Percentiles rank a stretch among this genome's conserved stretches.
phyloP scores from a whole-genome alignment of 2,888 invertebrate genomes.

The Drosophila leonis region DNA sequence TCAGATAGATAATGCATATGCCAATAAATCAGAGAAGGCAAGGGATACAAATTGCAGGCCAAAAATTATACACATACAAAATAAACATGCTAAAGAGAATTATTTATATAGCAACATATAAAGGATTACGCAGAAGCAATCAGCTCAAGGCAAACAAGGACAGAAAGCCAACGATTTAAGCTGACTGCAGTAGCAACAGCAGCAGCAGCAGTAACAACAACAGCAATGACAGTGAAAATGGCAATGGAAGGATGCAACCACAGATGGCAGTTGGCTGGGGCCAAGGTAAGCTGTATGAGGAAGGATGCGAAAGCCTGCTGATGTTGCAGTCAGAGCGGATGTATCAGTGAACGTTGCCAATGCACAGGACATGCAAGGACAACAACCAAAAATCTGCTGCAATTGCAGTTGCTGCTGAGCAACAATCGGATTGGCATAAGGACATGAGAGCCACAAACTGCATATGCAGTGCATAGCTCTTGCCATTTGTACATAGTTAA shows the following conservation, averaged over 20 bases:
- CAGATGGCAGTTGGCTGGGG: constrained; percentile 22
- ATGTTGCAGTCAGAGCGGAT: constrained; percentile 41
- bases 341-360: constrained; percentile 26
- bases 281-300: constrained; percentile 51
- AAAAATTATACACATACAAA: not conserved
- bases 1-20: constrained; percentile 9
- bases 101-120: constrained; percentile 10
- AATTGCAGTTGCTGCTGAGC: constrained; percentile 7
- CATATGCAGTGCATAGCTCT: constrained; percentile 13
- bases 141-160: constrained; percentile 9
- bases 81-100: constrained; percentile 7
- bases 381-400: constrained; percentile 26
- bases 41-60: constrained; percentile 4
- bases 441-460: constrained; percentile 3
- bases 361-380: constrained; percentile 31
- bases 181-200: constrained; percentile 3
- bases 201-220: not conserved
- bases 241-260: constrained; percentile 25
- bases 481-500: constrained; percentile 28
- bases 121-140: constrained; percentile 30
- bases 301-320: constrained; percentile 40
- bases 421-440: constrained; percentile 31
- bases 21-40: constrained; percentile 38
- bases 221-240: constrained; percentile 28
- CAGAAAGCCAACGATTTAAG: not conserved